Evolutionary conservation across 2,113 vertebrate species (phyloP).

Genomic region (Agapornis roseicollis): DNA sequence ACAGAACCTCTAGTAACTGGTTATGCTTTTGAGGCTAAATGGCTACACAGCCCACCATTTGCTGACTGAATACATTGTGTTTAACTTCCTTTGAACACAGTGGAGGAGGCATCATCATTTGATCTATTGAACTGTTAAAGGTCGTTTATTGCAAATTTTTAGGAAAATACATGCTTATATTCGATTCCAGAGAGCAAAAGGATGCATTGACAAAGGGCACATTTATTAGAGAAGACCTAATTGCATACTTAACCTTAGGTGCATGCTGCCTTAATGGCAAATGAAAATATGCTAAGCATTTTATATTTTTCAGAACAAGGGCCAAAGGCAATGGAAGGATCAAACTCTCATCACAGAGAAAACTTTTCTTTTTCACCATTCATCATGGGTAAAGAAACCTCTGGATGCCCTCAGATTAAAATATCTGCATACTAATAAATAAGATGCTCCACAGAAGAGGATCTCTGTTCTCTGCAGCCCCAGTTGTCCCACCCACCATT

Average conservation of each 20-base stretch:
- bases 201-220: neutral
- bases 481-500: neutral
- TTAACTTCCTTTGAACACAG: neutral
- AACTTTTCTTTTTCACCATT: neutral
- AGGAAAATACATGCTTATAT: neutral
- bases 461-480: neutral
- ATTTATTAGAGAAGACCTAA: conserved; percentile 36
- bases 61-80: neutral
- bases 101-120: neutral
- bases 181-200: neutral
- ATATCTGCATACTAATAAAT: neutral
- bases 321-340: neutral
- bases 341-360: neutral
- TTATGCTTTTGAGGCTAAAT: neutral
- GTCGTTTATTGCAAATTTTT: neutral
- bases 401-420: neutral
- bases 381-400: neutral
- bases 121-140: neutral
- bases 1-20: neutral
- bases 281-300: neutral
- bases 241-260: conserved; percentile 33
- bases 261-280: neutral
- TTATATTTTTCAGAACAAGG: neutral
- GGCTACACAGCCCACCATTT: accelerated
- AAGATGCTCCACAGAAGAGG: neutral